Evolutionary conservation across 37 sponge, comb jelly and placozoan genomes (phyloP).

Genomic region (Halichondria panicea): DNA sequence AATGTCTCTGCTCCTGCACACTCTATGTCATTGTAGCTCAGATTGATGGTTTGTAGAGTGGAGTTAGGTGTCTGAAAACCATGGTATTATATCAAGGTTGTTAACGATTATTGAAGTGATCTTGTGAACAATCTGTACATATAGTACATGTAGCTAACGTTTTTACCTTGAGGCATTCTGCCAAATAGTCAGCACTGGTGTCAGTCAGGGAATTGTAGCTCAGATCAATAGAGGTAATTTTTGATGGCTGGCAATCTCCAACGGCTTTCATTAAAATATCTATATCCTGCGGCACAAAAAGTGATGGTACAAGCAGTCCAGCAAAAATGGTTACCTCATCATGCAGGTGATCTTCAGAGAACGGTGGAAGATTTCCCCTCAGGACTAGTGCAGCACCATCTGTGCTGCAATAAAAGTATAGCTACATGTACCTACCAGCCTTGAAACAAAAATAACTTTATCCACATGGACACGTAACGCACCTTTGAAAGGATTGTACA

Average conservation of each 20-base stretch:
- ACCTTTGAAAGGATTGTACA: no score
- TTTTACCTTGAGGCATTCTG: slow-evolving; percentile 54
- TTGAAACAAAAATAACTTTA: background rate
- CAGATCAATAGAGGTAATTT: slow-evolving; percentile 20
- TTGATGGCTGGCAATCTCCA: background rate
- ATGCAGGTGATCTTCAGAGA: slow-evolving; percentile 23
- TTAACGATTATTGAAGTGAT: no score
- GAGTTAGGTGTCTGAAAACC: slow-evolving; percentile 20
- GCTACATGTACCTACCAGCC: background rate
- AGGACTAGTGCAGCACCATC: slow-evolving; percentile 4
- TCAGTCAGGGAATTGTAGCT: slow-evolving; percentile 66
- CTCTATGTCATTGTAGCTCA: slow-evolving; percentile 69
- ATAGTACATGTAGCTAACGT: background rate
- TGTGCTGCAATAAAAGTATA: background rate
- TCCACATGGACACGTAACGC: no score
- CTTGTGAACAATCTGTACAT: background rate
- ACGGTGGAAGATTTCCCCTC: slow-evolving; percentile 43
- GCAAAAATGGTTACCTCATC: slow-evolving; percentile 12
- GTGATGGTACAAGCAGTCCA: background rate
- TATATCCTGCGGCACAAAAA: background rate
- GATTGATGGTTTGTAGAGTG: slow-evolving; percentile 28
- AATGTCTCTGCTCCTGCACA: slow-evolving; percentile 39
- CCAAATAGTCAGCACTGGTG: slow-evolving; percentile 27
- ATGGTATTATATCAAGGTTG: background rate
- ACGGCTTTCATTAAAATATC: slow-evolving; percentile 7